Base-by-base conservation (phyloP, 2,113 vertebrate genomes). In the Tachuris rubrigastra region DNA sequence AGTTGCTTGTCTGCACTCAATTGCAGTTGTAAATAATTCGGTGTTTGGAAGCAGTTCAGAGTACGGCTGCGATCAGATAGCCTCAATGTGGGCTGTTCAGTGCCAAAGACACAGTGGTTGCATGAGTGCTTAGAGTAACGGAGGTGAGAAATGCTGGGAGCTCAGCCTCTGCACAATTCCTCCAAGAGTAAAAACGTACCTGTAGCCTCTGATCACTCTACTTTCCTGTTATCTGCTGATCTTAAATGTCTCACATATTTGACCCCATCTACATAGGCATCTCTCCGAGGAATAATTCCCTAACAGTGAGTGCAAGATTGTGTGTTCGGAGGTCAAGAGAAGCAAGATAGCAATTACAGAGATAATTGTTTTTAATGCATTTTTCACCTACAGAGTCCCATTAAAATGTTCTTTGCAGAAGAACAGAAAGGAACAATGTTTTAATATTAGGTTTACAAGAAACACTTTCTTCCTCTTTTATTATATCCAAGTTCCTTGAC, bases 341-440 rank as follows among this genome's bases (percentile, higher is more conserved):
- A 66, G 73, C 71, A 87, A 79, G 77, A 87, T 22, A 77, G 89
- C 87, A 90, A 97, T 95, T 93, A 96, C 65, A 96, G 71, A 95
- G 44, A 92, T 96, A 95, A 96, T 96, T 95, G 95, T 82, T 95
- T 94, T 92, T 87, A 89, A 93, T 89, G 80, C 52, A 69, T 96
- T 94, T 96, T 96, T 96, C 91, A 95, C 83, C 82, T 95, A 88
- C 80, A 41, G 77, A 87, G 69, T 74, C 68, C 78, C 49, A 92
- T 93, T 97, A 95, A 92, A 95, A 89, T 91, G 90, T 91, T 96
- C 87, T 80, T 94, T 50, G 46, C 62, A 69, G 88, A 88, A 82
- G 82, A 92, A 96, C 27, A 85, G 87, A 82, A 86, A 56, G n/a
- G 90, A 94, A 89, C 56, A 62, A 83, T 86, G 87, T 85, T 95